These are phyloP conservation scores for Lophochroa leadbeateri DNA, from an alignment of 2,113 vertebrate species.

Conservation along the genomic window DNA sequence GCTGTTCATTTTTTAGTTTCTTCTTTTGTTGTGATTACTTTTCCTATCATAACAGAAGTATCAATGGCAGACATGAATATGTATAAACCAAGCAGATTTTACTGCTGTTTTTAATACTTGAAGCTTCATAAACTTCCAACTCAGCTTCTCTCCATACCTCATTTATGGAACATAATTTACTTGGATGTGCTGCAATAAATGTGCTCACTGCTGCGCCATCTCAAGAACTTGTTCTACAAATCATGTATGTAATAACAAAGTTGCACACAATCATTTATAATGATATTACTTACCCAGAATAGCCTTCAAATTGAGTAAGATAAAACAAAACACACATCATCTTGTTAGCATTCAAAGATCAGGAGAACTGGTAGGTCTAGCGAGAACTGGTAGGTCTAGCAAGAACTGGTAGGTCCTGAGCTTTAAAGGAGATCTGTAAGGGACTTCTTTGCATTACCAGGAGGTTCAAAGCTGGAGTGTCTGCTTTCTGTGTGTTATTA, in stretches of 20 bases:
- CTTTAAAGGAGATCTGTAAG: not conserved
- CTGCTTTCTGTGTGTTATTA: conserved; percentile 24
- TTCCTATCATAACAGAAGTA: not conserved
- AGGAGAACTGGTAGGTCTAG: conserved; percentile 43
- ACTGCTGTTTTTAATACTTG: not conserved
- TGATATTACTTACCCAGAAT: conserved; percentile 4
- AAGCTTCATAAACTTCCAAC: not conserved
- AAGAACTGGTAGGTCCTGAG: conserved; percentile 44
- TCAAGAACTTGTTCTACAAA: not conserved
- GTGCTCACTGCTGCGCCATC: not conserved
- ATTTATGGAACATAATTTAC: not conserved
- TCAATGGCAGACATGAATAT: not conserved
- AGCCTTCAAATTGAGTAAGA: conserved; percentile 8
- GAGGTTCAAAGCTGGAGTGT: conserved; percentile 40
- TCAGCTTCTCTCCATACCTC: not conserved
- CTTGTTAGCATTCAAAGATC: conserved; percentile 16
- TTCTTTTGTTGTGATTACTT: not conserved
- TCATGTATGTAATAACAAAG: not conserved
- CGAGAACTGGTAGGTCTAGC: conserved; percentile 40
- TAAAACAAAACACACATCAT: conserved; percentile 6
- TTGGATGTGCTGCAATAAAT: not conserved
- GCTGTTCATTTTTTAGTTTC: not conserved
- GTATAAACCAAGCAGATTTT: not conserved
- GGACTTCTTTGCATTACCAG: conserved; percentile 46
- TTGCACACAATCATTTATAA: not conserved